Evolutionary conservation across 2,888 invertebrate genomes (phyloP).

Genomic region (Clivina fossor): DNA sequence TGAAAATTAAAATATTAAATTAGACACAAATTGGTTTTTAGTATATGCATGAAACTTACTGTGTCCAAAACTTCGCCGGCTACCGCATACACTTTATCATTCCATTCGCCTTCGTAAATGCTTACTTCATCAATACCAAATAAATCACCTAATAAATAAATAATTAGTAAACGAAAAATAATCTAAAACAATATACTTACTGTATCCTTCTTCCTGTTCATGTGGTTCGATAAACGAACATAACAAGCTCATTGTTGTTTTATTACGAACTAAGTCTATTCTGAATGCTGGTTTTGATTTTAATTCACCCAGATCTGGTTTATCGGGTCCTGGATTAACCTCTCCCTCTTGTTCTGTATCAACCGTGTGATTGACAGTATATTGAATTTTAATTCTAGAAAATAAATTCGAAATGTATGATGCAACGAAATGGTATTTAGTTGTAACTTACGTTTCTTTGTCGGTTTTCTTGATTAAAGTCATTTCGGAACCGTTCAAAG

Average conservation of each 20-base stretch:
- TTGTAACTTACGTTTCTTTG: conserved; percentile 67
- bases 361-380: conserved; percentile 95
- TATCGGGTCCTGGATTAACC: conserved; percentile 62
- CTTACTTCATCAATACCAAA: conserved; percentile 94
- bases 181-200: conserved; percentile 52
- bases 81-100: conserved; percentile 84
- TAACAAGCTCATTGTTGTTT: conserved; percentile 77
- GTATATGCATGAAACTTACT: conserved; percentile 58
- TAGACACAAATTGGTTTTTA: conserved; percentile 23
- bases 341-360: conserved; percentile 77
- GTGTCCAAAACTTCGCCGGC: conserved; percentile 95
- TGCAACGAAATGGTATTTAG: too few relatives aligned
- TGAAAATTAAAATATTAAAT: conserved; percentile 53
- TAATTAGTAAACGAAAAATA: conserved; percentile 12
- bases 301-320: conserved; percentile 79
- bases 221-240: conserved; percentile 75
- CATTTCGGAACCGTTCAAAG: conserved; percentile 81
- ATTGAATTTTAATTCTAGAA: conserved; percentile 72
- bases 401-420: too few relatives aligned
- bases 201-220: conserved; percentile 71
- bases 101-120: conserved; percentile 84
- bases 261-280: conserved; percentile 79
- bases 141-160: conserved; percentile 69
- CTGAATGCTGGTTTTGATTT: conserved; percentile 90
- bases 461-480: conserved; percentile 72